A percentile compares a stretch with the other conserved stretches of the same genome.
These are phyloP conservation scores for Cephus pulcher DNA, from an alignment of 2,888 invertebrate species.

Conservation along the genomic window DNA sequence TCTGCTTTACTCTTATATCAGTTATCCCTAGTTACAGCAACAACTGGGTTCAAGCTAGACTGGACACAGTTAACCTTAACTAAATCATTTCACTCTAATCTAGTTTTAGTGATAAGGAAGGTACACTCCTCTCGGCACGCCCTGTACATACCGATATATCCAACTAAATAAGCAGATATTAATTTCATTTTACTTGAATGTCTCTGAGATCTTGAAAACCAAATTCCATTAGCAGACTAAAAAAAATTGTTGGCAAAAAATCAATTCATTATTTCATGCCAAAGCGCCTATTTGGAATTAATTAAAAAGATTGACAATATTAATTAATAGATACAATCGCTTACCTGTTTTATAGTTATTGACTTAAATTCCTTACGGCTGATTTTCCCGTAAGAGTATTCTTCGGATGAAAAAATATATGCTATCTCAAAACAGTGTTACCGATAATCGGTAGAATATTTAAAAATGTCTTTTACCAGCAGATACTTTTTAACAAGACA, in stretches of 20 bases:
- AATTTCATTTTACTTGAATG: neutral
- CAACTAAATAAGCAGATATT: neutral
- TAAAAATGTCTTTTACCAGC: neutral
- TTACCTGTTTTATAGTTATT: neutral
- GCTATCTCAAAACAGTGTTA: neutral
- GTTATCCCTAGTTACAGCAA: neutral
- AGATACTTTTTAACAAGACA: neutral
- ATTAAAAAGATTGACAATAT: too few relatives aligned
- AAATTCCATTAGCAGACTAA: neutral
- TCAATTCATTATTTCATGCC: neutral
- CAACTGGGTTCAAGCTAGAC: neutral
- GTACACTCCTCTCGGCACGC: neutral
- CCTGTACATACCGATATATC: neutral
- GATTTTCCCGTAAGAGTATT: neutral
- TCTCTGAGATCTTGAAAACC: neutral
- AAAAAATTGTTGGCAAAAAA: neutral
- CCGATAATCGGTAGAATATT: neutral
- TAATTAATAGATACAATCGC: neutral
- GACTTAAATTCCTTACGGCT: neutral
- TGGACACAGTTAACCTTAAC: neutral
- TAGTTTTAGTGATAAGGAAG: neutral
- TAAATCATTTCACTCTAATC: neutral
- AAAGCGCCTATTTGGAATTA: too few relatives aligned
- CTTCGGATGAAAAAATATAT: neutral
- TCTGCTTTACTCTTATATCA: neutral